Base-by-base conservation (phyloP, 2,888 invertebrate genomes). In the Alcis repandata region DNA sequence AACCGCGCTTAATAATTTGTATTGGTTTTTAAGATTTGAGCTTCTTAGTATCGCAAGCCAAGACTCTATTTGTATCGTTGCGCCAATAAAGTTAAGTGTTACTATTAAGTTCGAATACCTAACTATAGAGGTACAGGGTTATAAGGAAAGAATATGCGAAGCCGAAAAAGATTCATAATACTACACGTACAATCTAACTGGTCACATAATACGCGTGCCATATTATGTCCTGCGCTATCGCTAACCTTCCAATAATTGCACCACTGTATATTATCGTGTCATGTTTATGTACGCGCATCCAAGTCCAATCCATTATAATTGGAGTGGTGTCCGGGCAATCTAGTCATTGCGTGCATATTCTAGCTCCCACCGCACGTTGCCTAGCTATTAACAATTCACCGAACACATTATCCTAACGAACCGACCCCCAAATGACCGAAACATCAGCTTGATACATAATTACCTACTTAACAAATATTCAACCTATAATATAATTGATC, bases 351-450 rank as follows among this genome's bases (percentile, higher is more conserved):
- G 40, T 48, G 17, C 22, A 48, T 51, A 19, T 11, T 38, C 36
- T 36, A 36, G 20, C 38, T 36, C 8, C 19, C 8, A 49, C 17
- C 33, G 49, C 15, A 32, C 33, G 11, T 49, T 27, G 27, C 27
- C 27, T 13, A 27, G 10, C 36, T 17, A 40, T 59, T 48, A 53
- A 46, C 46, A 41, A 53, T 52, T 63, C 45, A 59, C 52, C 43
- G 20, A 60, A 64, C 45, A 40, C 22, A 68, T 72, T 57, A 43
- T 56, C 53, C 43, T 66, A 63, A 68, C 40, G 52, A 64, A 69
- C 64, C 43, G 49, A 64, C 36, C 36, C 22, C 49, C 51, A 62
- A 64, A 49, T 57, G 54, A 60, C 63, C 65, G 62, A 51, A 36
- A 33, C 27, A n/a, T 63, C 69, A 46, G n/a, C 53, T 20, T 27